phyloP scores from a whole-genome alignment of 1,140 invertebrate genomes.

The Micrasema longulum region DNA sequence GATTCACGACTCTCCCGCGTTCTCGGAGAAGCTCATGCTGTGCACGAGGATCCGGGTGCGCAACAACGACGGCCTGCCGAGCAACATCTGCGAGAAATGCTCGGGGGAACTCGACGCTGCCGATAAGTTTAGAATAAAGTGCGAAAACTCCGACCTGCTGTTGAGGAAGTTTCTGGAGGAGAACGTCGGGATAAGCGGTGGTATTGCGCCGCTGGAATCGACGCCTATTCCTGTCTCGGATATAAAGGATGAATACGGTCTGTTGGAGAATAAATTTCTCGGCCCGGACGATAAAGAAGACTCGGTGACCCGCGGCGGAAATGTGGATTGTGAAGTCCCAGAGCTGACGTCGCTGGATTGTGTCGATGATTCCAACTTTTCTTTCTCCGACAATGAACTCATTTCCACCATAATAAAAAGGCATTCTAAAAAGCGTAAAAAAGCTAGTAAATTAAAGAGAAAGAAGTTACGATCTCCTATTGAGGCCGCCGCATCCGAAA shows the following conservation, averaged over 20 bases:
- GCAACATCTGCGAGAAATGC: constrained; percentile 23
- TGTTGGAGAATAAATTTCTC: neutral
- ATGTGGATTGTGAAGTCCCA: too few relatives aligned
- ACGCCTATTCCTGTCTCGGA: neutral
- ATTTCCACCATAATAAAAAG: neutral
- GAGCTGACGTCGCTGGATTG: too few relatives aligned
- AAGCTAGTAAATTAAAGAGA: constrained; percentile 1
- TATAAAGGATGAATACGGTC: neutral
- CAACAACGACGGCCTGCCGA: constrained; percentile 12
- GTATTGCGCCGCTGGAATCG: neutral
- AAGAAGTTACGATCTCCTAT: neutral
- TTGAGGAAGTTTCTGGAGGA: constrained; percentile 8
- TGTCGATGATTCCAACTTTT: neutral
- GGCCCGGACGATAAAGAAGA: neutral
- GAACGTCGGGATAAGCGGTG: neutral
- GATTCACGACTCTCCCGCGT: neutral
- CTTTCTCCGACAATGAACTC: constrained; percentile 12
- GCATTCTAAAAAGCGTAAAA: constrained; percentile 13
- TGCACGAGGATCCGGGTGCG: constrained; percentile 21
- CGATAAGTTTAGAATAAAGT: constrained; percentile 22
- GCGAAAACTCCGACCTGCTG: constrained; percentile 20
- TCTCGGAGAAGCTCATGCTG: constrained; percentile 25
- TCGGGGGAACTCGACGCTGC: constrained; percentile 11
- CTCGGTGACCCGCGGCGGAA: neutral
- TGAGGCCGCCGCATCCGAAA: neutral